These are phyloP conservation scores for Sigmodon hispidus DNA, from an alignment of 2,113 vertebrate genomes.

Conservation along the genomic window DNA sequence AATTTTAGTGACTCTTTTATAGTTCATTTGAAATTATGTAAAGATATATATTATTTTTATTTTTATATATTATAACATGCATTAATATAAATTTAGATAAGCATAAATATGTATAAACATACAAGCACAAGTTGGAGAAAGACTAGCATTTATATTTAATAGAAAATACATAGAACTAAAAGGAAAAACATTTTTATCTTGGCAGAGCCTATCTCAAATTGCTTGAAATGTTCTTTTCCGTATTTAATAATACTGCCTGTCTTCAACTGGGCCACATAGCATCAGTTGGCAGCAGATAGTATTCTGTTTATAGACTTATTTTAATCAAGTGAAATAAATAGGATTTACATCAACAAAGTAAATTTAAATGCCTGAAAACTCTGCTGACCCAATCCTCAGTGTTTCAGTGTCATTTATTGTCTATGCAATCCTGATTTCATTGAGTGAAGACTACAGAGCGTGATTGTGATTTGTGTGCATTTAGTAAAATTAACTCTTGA, in stretches of 20 bases:
- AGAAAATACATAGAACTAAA: neutral
- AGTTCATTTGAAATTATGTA: neutral
- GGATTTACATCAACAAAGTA: constrained; percentile 11
- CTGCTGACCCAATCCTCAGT: neutral
- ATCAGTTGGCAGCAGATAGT: neutral
- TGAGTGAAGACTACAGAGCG: neutral
- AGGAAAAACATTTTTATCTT: constrained; percentile 6
- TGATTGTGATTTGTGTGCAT: constrained; percentile 12
- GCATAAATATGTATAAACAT: neutral
- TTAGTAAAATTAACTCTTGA: constrained; percentile 20
- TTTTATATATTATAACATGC: neutral
- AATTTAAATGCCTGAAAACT: constrained; percentile 37
- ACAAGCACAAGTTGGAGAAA: neutral
- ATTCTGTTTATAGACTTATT: neutral
- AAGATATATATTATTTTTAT: neutral
- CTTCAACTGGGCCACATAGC: neutral
- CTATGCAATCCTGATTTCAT: neutral
- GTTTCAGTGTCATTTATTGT: neutral
- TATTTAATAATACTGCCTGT: neutral
- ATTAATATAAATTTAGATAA: neutral
- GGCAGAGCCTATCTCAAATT: neutral
- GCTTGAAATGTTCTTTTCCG: constrained; percentile 4
- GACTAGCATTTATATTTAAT: neutral
- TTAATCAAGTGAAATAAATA: constrained; percentile 50
- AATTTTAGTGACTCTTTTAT: neutral